Base-by-base conservation (phyloP, 2,797 vertebrate species). In the Diglossa cyanea region DNA sequence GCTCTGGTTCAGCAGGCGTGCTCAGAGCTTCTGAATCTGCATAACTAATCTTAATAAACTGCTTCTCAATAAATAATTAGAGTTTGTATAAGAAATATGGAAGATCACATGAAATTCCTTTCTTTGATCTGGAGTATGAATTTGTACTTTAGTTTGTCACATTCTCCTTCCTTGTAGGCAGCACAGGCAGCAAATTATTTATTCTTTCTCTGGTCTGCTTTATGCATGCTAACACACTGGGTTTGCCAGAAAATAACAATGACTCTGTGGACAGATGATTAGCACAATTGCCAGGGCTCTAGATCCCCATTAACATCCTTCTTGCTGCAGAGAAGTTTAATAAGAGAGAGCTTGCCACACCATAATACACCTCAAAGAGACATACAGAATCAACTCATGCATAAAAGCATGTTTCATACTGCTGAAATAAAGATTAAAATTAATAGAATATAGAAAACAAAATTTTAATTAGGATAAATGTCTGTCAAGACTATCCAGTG, bases 281-380 rank as follows among this genome's bases (percentile, higher is more conserved):
- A 94, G 53, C 44, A 88, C 65, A 86, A 74, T 92, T 1, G 6
- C 50, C 58, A 72, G 25, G 58, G 58, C 39, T 88, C 50, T 80
- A 92, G 45, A 57, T 77, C 65, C 57, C 93, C 62, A 84, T 92
- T 96, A 93, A 80, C 57, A 88, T 65, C 79, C 61, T 65, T 50
- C 70, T 93, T 35, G 31, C 19, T 72, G 61, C 45, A 86, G n/a
- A 91, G 63, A 79, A 66, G 31, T 80, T 91, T 83, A 88, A 77
- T 33, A 77, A 73, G 68, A 76, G 35, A 82, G 51, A 53, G 21
- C 83, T 74, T 61, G 35, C 35, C 76, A 86, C 45, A 47, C 30
- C 26, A 42, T 61, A 33, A 67, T 81, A 75, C 37, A 83, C 35
- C 70, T 86, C 83, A 78, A 90, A 91, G 73, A 96, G 57, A 93